phyloP scores from a whole-genome alignment of 1,140 invertebrate genomes.

The Pseudomyrmex gracilis region DNA sequence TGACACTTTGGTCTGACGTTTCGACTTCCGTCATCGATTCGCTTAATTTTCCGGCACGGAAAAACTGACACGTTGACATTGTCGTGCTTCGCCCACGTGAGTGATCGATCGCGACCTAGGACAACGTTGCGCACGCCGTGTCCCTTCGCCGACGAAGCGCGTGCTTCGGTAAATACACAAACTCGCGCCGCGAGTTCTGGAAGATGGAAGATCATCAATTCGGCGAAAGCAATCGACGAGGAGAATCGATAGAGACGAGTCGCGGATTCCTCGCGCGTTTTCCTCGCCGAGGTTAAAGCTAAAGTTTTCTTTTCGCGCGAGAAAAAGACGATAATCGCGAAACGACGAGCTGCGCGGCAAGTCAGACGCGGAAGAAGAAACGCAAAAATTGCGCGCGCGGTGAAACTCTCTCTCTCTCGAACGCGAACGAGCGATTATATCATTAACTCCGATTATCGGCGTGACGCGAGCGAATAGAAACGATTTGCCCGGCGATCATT shows the following conservation, averaged over 20 bases:
- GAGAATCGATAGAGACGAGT: not conserved
- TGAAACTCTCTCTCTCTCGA: constrained; percentile 17
- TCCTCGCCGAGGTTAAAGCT: not conserved
- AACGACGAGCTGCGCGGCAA: not conserved
- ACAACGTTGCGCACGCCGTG: constrained; percentile 38
- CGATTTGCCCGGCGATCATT: constrained; percentile 29
- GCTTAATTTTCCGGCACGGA: constrained; percentile 21
- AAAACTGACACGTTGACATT: constrained; percentile 29
- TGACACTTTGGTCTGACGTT: not conserved
- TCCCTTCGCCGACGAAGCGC: constrained; percentile 5
- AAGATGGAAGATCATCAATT: constrained; percentile 16
- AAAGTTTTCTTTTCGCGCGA: too few relatives aligned
- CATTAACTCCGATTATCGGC: not conserved
- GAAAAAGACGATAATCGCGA: not conserved
- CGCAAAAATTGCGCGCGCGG: not conserved
- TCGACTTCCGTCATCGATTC: constrained; percentile 16
- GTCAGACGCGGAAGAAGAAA: not conserved
- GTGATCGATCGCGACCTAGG: constrained; percentile 60
- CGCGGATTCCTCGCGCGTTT: too few relatives aligned
- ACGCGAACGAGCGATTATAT: constrained; percentile 5
- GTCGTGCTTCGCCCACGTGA: constrained; percentile 52
- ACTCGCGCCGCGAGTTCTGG: not conserved
- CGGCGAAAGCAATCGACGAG: constrained; percentile 17
- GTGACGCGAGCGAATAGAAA: constrained; percentile 19
- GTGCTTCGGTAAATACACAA: not conserved